Percentiles rank a stretch among this genome's conserved stretches.
Evolutionary conservation across 2,113 vertebrate species (phyloP).

Genomic region (Xiphorhynchus elegans): DNA sequence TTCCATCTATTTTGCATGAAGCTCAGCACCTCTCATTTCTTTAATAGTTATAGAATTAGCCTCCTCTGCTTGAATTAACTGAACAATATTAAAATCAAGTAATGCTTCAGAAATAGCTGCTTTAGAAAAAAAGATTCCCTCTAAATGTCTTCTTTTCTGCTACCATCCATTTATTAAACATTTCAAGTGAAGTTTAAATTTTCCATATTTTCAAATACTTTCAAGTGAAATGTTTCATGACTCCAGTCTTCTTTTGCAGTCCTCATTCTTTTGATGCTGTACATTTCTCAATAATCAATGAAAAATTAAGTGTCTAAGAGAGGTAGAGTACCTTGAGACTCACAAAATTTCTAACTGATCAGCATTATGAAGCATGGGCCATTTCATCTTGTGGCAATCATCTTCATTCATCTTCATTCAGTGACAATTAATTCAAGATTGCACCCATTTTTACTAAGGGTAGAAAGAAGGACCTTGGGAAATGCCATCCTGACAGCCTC

Average conservation of each 20-base stretch:
- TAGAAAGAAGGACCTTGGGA: background rate
- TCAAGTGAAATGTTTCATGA: background rate
- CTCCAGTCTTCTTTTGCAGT: background rate
- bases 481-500: background rate
- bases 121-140: constrained; percentile 5
- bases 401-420: background rate
- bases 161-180: background rate
- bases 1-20: constrained; percentile 32
- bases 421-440: background rate
- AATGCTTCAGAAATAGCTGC: constrained; percentile 28
- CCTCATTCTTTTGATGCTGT: background rate
- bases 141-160: background rate
- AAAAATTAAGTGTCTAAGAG: background rate
- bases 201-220: background rate
- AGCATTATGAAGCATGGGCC: background rate
- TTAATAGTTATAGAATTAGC: background rate
- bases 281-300: background rate
- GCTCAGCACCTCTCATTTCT: background rate
- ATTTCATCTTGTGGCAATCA: background rate
- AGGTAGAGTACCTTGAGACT: background rate
- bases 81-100: constrained; percentile 20
- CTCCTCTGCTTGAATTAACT: constrained; percentile 39
- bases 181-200: background rate
- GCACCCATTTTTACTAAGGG: background rate
- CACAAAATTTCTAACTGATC: background rate